Base-by-base conservation (phyloP, 2,888 invertebrate species). In the Lepetodrilus schrolli region DNA sequence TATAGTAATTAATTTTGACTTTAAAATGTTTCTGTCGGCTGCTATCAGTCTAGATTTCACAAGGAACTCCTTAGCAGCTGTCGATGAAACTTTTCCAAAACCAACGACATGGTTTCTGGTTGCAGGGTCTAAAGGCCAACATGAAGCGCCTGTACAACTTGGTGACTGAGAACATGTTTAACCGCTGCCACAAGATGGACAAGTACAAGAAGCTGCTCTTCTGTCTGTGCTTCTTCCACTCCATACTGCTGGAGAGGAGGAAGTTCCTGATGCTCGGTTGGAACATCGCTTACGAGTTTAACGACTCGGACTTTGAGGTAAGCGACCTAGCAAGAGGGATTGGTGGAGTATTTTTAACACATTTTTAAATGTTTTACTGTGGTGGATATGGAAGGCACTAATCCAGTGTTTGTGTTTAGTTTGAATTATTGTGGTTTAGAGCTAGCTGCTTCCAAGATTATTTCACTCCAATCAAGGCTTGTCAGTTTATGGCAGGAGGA, bases 261-360 rank as follows among this genome's bases (percentile, higher is more conserved):
- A 94, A 96, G 87, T 96, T 96, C 91, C 93, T 95, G 66, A 95
- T 95, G 91, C 93, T 96, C 34, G 96, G 96, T 0, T 96, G 96
- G 94, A 96, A 96, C 89, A 94, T 95, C 3, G 92, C 95, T 38
- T 96, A 96, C 87, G 95, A 95, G 90, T 96, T 96, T 89, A 96
- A 96, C 85, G 96, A 96, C 90, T 94, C 96, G 0, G 96, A 96
- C 90, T 96, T 96, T 91, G 95, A 96, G 91, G 95, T 95, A 83
- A 74, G 77, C n/a, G n/a, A n/a, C n/a, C 70, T 10, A 7, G 13
- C 7, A n/a, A n/a, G n/a, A n/a, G n/a, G 5, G 34, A 13, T 2
- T 68, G 4, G 3, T 36, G 20, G 5, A n/a, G 47, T 70, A 8
- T 58, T 37, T 0, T 17, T 17, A 38, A 10, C 38, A 38, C 10